A percentile compares a stretch with the other conserved stretches of the same genome.
Conservation (phyloP, 2,797 vertebrate species). For the Sparidentex hasta region DNA sequence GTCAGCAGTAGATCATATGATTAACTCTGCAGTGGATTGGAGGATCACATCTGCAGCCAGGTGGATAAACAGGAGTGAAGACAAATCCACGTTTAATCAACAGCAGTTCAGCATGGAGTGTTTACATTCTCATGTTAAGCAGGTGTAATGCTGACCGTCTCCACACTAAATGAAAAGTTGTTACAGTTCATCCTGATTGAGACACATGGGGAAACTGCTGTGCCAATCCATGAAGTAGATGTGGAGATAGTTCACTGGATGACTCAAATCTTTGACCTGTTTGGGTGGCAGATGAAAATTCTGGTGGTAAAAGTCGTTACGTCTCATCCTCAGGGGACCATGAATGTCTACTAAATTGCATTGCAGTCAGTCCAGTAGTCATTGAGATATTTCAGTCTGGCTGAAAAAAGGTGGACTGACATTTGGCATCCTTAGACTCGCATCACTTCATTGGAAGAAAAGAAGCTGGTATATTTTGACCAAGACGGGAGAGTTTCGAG, state of each 20-base stretch:
- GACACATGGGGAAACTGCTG: too few species aligned
- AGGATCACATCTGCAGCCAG: too few species aligned
- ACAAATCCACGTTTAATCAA: too few species aligned
- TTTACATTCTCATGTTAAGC: too few species aligned
- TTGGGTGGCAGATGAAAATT: background rate
- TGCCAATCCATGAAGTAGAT: background rate
- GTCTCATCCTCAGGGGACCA: background rate
- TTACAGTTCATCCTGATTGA: background rate
- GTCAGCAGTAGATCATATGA: too few species aligned
- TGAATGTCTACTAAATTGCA: background rate
- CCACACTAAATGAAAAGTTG: background rate
- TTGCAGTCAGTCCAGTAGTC: background rate
- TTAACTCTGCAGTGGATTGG: too few species aligned
- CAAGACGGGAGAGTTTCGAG: background rate
- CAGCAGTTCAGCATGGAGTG: background rate
- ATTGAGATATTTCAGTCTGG: background rate
- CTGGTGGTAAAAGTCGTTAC: background rate
- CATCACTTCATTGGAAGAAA: background rate
- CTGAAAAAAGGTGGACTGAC: background rate
- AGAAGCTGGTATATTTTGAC: background rate
- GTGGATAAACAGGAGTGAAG: too few species aligned
- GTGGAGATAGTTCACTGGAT: background rate
- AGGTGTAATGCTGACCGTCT: background rate
- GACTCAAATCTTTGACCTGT: background rate
- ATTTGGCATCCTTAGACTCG: background rate